Conservation (phyloP, 2,797 vertebrate species). For the Acipenser oxyrinchus region DNA sequence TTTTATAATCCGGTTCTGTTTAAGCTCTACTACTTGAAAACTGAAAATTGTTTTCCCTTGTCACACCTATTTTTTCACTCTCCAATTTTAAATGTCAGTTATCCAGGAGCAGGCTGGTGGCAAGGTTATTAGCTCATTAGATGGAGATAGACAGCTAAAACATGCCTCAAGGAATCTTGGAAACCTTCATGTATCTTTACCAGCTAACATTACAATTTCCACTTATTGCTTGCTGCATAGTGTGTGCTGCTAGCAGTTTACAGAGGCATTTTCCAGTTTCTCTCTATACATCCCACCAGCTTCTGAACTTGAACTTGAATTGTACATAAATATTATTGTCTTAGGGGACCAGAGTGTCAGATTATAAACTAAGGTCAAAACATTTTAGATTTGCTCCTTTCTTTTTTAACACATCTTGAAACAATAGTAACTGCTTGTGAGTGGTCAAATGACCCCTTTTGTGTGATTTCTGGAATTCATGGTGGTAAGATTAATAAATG, state of each 20-base stretch:
- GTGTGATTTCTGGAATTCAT: no score
- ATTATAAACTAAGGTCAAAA: no score
- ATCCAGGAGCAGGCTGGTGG: slow-evolving; percentile 39
- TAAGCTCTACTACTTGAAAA: neutral
- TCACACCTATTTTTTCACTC: slow-evolving; percentile 42
- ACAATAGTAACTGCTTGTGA: no score
- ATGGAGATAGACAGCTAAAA: neutral
- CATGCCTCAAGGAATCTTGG: slow-evolving; percentile 34
- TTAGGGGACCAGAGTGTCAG: no score
- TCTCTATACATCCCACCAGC: no score
- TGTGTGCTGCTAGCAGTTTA: neutral
- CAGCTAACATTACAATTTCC: slow-evolving; percentile 14
- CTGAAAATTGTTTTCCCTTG: slow-evolving; percentile 17
- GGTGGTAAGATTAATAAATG: no score
- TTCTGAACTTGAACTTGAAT: no score
- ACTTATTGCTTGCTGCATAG: slow-evolving; percentile 33
- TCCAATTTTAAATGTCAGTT: slow-evolving; percentile 13
- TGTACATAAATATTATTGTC: no score
- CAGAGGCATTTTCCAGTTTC: no score
- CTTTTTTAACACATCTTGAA: no score
- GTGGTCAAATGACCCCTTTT: no score
- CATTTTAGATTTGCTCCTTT: no score
- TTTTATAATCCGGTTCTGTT: neutral
- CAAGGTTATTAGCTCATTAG: slow-evolving; percentile 44
- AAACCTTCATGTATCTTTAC: slow-evolving; percentile 21